Base-by-base conservation (phyloP, 2,888 invertebrate genomes). In the Campopleginae sp. region DNA sequence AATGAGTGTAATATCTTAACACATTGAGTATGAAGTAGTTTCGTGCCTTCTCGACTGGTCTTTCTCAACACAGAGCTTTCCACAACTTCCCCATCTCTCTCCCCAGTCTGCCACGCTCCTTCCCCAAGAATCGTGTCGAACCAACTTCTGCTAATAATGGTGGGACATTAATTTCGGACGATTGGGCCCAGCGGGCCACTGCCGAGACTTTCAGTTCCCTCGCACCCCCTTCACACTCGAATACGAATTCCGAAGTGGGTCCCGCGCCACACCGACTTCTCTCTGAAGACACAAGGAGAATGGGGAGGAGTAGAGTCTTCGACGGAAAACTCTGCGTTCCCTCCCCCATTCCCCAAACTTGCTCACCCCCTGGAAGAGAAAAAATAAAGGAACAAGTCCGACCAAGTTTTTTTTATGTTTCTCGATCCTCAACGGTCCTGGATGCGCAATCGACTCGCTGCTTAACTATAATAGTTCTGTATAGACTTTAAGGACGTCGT, bases 121-220 rank as follows among this genome's bases (percentile, higher is more conserved):
- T 77, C 77, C 71, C 76, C 70, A 65, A 76, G 65, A 77, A 54
- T 27, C 68, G 82, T 84, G 82, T 81, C 87, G 85, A 88, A 90
- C 90, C 89, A 93, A 92, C 93, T 93, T 92, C 91, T 90, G 90
- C 90, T 92, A 92, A 92, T 92, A 92, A 92, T 89, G 89, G 89
- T 87, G 88, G 85, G 90, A 90, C 92, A 92, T 92, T 93, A 93
- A 93, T 92, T 92, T 91, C 91, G 87, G 89, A 88, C 92, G 91
- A 92, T 92, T 91, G 92, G 92, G 89, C 92, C 92, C 91, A 91
- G 88, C 89, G 91, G 92, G 89, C 90, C 88, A 89, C 86, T 90
- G 80, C 75, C 80, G 83, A 80, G 84, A 78, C 78, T 70, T 61
- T 33, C 19, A 63, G 27, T 8, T 27, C 44, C 5, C 78, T 31